Evolutionary conservation across 2,797 vertebrate species (phyloP).

Genomic region (Lacerta viridis): DNA sequence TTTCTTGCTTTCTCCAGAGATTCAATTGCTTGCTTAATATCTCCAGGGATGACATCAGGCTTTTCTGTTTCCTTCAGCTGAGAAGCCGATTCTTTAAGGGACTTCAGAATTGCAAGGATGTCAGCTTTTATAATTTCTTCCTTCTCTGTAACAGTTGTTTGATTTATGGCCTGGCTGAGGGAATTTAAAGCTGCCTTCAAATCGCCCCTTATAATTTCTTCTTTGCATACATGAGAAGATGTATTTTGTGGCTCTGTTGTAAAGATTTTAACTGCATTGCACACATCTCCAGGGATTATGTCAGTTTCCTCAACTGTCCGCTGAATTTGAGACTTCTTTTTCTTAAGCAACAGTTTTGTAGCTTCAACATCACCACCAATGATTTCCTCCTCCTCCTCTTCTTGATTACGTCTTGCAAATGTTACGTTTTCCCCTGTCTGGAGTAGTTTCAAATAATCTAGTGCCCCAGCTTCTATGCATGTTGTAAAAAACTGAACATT

Average conservation of each 20-base stretch:
- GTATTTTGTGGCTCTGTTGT: constrained; percentile 83
- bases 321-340: constrained; percentile 83
- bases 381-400: constrained; percentile 76
- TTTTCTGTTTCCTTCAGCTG: constrained; percentile 84
- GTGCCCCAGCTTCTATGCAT: constrained; percentile 92
- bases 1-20: constrained; percentile 88
- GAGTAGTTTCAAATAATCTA: constrained; percentile 90
- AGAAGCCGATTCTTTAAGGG: constrained; percentile 85
- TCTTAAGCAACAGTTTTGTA: constrained; percentile 86
- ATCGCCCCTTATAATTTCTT: constrained; percentile 89
- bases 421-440: constrained; percentile 82
- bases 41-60: constrained; percentile 84
- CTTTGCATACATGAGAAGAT: constrained; percentile 80
- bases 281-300: constrained; percentile 90
- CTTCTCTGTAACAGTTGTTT: constrained; percentile 84
- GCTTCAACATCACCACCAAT: constrained; percentile 88
- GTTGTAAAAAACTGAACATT: constrained; percentile 94
- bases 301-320: constrained; percentile 88
- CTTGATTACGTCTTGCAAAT: constrained; percentile 62
- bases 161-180: constrained; percentile 86
- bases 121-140: constrained; percentile 90
- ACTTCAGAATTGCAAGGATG: constrained; percentile 83
- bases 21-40: constrained; percentile 87
- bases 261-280: constrained; percentile 88
- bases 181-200: constrained; percentile 87